Conservation (phyloP, 2,888 invertebrate species). For the Uloborus plumipes region DNA sequence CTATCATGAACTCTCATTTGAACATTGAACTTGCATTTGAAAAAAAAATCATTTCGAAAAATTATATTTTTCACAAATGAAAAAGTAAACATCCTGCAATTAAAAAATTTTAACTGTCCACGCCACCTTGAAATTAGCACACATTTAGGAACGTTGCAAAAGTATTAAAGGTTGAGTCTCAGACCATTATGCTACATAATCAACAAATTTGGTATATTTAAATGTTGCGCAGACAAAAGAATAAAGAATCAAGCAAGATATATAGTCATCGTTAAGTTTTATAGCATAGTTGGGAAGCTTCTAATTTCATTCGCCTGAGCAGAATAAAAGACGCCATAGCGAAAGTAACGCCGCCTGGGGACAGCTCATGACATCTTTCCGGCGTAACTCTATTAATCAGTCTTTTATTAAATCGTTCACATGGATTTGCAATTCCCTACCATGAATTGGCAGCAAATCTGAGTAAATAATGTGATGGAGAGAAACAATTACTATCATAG, state of each 20-base stretch:
- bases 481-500: slow-evolving; percentile 40
- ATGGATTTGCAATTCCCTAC: slow-evolving; percentile 40
- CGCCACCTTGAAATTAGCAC: background rate
- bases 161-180: slow-evolving; percentile 19
- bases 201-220: background rate
- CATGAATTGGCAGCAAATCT: slow-evolving; percentile 35
- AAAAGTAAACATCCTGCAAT: no score
- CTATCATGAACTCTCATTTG: no score
- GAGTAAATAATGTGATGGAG: slow-evolving; percentile 47
- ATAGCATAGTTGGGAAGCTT: slow-evolving; percentile 29
- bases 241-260: slow-evolving; percentile 39
- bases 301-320: slow-evolving; percentile 35
- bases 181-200: slow-evolving; percentile 1
- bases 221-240: background rate
- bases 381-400: slow-evolving; percentile 43
- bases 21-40: no score
- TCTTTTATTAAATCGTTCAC: slow-evolving; percentile 55
- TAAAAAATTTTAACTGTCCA: no score
- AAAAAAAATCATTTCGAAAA: no score
- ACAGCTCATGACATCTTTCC: slow-evolving; percentile 25
- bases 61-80: no score
- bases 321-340: slow-evolving; percentile 19
- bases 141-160: slow-evolving; percentile 8
- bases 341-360: slow-evolving; percentile 43
- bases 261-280: slow-evolving; percentile 59